Base-by-base conservation (phyloP, 2,797 vertebrate species). In the Poecilia gillii region DNA sequence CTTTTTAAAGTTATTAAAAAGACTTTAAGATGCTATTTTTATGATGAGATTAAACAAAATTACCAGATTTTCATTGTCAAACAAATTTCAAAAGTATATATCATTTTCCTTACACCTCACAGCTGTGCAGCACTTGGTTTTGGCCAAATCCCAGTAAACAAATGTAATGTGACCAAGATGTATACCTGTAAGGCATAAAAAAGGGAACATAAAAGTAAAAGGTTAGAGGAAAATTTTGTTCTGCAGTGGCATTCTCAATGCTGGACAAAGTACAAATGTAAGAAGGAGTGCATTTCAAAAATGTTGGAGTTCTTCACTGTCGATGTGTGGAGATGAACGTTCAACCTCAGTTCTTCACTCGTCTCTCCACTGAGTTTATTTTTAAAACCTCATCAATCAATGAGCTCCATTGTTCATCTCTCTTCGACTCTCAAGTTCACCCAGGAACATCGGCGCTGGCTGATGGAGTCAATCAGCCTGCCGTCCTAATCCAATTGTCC, bases 361-460 rank as follows among this genome's bases (percentile, higher is more conserved):
- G 68, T 82, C 86, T 76, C 79, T 59, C 43, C 6, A 0, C 72
- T 36, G 55, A 72, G 46, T 81, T 87, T 86, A 88, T 87, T 90
- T 91, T 90, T 89, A 84, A 85, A 90, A 91, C 53, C 39, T 33
- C 64, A 75, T 12, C 78, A 75, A 85, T 91, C 89, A 90, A 78
- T 78, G 85, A 70, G 68, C 2, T 33, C 74, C 78, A 74, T 91
- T 86, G 88, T 90, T 84, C 45, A 49, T 28, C 66, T 72, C 68
- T 28, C 36, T n/a, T 59, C 80, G 74, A 85, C 75, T 77, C 83
- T 88, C 81, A 77, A 78, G 84, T 66, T 66, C 8, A 39, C 64
- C 36, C 36, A 39, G 6, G 62, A 41, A 76, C 57, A 68, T 78
- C 20, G 6, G 36, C 73, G 11, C 7, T 46, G 39, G n/a, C 41